Conservation (phyloP, 2,113 vertebrate genomes). For the Chionis minor region DNA sequence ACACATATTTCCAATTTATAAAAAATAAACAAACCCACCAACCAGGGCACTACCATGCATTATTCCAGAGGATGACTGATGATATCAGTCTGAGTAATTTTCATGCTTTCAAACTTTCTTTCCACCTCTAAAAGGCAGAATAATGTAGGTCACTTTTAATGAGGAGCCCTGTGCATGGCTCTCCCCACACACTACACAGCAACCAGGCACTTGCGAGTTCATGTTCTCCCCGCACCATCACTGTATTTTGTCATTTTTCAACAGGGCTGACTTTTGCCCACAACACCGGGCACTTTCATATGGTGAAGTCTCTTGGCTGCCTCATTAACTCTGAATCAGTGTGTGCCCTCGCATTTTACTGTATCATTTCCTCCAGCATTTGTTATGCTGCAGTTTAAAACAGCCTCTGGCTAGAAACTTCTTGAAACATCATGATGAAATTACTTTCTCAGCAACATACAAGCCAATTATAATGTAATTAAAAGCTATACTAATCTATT, state of each 20-base stretch:
- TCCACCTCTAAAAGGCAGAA: not conserved
- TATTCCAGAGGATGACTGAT: not conserved
- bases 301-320: not conserved
- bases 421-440: constrained; percentile 2
- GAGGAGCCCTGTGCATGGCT: not conserved
- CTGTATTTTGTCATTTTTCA: not conserved
- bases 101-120: not conserved
- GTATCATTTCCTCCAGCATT: constrained; percentile 6
- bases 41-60: not conserved
- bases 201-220: not conserved
- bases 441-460: not conserved
- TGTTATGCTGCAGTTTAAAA: not conserved
- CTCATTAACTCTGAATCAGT: constrained; percentile 5
- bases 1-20: not conserved
- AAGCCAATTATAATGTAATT: constrained; percentile 33
- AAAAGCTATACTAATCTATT: not conserved
- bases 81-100: not conserved
- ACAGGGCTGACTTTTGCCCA: not conserved
- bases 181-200: not conserved
- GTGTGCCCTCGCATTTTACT: constrained; percentile 20
- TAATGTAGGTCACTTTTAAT: constrained; percentile 32
- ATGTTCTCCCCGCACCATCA: not conserved
- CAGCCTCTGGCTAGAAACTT: constrained; percentile 32
- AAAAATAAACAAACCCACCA: not conserved
- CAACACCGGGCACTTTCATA: not conserved